phyloP scores from a whole-genome alignment of 2,888 invertebrate species.

The Toxonevra muliebris region DNA sequence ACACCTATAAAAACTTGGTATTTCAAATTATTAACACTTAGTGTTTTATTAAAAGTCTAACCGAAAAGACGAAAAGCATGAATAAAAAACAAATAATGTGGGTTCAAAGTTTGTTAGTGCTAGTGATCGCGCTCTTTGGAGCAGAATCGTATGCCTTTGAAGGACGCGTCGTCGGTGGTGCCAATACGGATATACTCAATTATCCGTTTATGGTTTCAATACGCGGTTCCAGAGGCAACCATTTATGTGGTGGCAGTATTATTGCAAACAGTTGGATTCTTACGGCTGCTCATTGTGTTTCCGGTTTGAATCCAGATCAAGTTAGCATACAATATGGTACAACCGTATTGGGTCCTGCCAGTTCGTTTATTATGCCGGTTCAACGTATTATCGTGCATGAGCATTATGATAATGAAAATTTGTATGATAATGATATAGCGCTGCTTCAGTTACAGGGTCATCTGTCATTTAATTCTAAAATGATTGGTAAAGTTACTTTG shows the following conservation, averaged over 20 bases:
- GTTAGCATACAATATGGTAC: constrained; percentile 53
- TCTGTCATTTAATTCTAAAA: constrained; percentile 49
- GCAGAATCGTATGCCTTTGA: constrained; percentile 38
- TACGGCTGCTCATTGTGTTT: constrained; percentile 58
- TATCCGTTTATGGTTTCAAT: constrained; percentile 59
- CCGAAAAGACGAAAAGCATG: too few species aligned
- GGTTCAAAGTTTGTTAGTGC: not conserved
- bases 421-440: constrained; percentile 64
- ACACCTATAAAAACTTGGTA: too few species aligned
- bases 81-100: constrained; percentile 4
- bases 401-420: constrained; percentile 45
- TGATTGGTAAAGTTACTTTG: constrained; percentile 51
- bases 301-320: constrained; percentile 22
- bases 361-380: constrained; percentile 50
- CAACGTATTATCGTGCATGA: constrained; percentile 58
- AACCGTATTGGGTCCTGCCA: constrained; percentile 41
- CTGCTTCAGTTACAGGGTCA: constrained; percentile 56
- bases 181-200: constrained; percentile 46
- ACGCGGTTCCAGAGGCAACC: constrained; percentile 47
- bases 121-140: constrained; percentile 30
- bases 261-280: constrained; percentile 48
- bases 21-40: too few species aligned
- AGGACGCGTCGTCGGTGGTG: constrained; percentile 59
- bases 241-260: constrained; percentile 55
- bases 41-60: too few species aligned